These are phyloP conservation scores for Cyrtonyx montezumae DNA, from an alignment of 2,113 vertebrate species.

Conservation along the genomic window DNA sequence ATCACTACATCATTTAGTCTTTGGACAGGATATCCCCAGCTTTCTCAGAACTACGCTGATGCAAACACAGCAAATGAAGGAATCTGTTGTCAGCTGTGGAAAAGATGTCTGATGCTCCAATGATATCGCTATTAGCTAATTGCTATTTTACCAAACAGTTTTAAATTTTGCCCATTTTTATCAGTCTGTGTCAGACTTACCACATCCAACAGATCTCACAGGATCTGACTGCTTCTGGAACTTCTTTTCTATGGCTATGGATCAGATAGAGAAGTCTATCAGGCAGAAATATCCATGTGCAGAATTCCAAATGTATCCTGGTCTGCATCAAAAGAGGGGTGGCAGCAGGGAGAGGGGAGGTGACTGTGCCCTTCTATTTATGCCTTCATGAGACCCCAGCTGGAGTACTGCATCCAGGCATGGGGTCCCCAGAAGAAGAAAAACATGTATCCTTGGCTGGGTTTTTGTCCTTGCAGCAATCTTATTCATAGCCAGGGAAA, in stretches of 20 bases:
- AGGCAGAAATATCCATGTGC: background rate
- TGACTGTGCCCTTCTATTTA: background rate
- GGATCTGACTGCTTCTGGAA: background rate
- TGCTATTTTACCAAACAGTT: background rate
- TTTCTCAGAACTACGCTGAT: background rate
- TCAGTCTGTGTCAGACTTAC: background rate
- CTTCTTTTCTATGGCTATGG: background rate
- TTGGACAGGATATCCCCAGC: background rate
- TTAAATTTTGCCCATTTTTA: background rate
- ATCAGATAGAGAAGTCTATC: background rate
- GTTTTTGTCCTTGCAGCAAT: background rate
- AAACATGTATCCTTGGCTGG: too few relatives aligned
- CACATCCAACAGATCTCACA: background rate
- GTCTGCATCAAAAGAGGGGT: background rate
- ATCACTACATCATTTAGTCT: background rate
- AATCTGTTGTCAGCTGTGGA: background rate
- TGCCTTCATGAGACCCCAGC: too few relatives aligned
- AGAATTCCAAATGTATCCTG: too few relatives aligned
- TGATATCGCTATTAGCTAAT: background rate
- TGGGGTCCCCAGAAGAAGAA: too few relatives aligned
- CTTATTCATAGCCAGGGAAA: background rate
- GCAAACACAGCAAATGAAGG: background rate
- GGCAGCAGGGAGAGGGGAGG: background rate
- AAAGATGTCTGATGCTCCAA: background rate
- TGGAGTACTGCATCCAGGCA: too few relatives aligned